A percentile compares a stretch with the other conserved stretches of the same genome.
Evolutionary conservation across 64 coral and sea anemone species (phyloP).

Genomic region (Pachyseris speciosa): DNA sequence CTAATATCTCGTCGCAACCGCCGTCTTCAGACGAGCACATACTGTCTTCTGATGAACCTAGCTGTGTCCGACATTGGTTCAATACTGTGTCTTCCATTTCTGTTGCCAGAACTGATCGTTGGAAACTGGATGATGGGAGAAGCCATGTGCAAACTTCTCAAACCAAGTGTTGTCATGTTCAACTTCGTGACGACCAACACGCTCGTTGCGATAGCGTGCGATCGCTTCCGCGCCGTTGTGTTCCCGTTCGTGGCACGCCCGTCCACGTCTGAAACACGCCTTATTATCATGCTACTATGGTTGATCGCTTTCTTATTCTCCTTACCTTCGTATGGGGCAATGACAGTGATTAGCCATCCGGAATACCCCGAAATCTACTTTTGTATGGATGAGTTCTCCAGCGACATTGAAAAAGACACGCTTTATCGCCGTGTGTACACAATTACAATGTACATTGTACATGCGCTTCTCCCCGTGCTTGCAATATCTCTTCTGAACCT

Average conservation of each 20-base stretch:
- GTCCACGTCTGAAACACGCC: constrained; percentile 55
- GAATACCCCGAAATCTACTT: neutral
- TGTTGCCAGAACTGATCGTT: constrained; percentile 32
- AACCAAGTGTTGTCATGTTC: constrained; percentile 83
- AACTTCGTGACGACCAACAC: constrained; percentile 89
- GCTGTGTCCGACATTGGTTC: constrained; percentile 73
- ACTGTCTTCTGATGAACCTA: constrained; percentile 76
- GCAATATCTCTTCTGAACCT: constrained; percentile 62
- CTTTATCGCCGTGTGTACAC: constrained; percentile 54
- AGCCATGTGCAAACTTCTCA: constrained; percentile 83
- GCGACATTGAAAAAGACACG: constrained; percentile 27
- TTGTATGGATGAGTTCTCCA: constrained; percentile 71
- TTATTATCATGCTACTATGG: constrained; percentile 71
- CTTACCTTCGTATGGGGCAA: constrained; percentile 61
- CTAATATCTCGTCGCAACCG: constrained; percentile 62
- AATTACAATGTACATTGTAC: constrained; percentile 66
- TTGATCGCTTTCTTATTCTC: constrained; percentile 72
- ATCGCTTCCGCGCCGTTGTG: constrained; percentile 80
- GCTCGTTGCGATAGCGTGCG: constrained; percentile 85
- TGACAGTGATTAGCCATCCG: neutral
- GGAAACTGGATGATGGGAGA: constrained; percentile 73
- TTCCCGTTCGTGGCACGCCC: constrained; percentile 89
- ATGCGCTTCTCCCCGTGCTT: constrained; percentile 65
- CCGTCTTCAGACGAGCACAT: constrained; percentile 82
- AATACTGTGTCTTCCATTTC: constrained; percentile 68